Conservation (phyloP, 2,797 vertebrate species). For the Neostethus bicornis region DNA sequence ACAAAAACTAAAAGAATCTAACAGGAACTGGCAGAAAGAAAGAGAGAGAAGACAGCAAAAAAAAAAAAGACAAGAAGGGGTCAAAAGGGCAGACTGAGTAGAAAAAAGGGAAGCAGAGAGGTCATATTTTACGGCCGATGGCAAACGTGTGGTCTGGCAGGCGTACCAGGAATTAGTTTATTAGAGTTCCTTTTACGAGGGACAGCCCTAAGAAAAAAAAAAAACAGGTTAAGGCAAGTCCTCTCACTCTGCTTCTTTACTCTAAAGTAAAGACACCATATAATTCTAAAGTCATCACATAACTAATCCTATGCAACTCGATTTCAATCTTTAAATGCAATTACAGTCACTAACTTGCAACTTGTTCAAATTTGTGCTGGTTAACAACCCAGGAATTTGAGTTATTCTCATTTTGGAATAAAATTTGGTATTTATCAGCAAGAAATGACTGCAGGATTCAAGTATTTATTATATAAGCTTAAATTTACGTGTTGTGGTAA, state of each 20-base stretch:
- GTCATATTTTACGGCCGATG: conserved; percentile 64
- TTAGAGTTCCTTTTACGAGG: conserved; percentile 56
- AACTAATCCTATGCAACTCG: conserved; percentile 5
- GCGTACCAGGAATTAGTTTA: conserved; percentile 57
- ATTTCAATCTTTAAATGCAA: no score
- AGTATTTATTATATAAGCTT: no score
- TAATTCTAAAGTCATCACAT: neutral
- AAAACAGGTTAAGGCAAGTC: conserved; percentile 38
- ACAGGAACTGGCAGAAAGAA: conserved; percentile 22
- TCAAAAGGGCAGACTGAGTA: conserved; percentile 35
- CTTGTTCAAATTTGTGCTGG: no score
- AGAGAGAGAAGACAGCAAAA: conserved; percentile 7
- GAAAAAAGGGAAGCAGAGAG: conserved; percentile 42
- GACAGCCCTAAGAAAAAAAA: conserved; percentile 24
- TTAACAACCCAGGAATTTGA: no score
- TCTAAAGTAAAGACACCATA: conserved; percentile 6
- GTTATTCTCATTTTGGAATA: neutral
- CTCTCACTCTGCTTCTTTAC: conserved; percentile 18
- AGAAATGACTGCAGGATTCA: no score
- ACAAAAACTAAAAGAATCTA: conserved; percentile 12
- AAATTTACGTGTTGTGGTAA: no score
- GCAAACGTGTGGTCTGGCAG: conserved; percentile 60
- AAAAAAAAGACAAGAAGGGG: conserved; percentile 13
- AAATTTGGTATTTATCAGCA: no score
- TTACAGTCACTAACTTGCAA: no score